phyloP scores from a whole-genome alignment of 2,797 vertebrate genomes.

The Chromis chromis region DNA sequence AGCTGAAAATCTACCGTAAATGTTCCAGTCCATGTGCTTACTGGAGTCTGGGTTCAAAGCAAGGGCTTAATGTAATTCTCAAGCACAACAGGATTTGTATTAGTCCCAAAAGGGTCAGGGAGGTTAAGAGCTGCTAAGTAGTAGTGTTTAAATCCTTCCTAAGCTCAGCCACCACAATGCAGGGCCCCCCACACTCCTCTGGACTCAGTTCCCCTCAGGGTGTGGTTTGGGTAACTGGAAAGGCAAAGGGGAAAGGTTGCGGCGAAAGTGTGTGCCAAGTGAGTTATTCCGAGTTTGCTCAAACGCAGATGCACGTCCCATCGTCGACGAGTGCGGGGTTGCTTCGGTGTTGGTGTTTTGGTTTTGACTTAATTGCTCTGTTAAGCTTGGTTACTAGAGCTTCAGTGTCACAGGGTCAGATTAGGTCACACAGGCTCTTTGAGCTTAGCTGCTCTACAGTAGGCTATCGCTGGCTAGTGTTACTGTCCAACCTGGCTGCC shows the following conservation, averaged over 20 bases:
- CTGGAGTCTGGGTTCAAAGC: slow-evolving; percentile 68
- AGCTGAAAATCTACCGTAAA: slow-evolving; percentile 63
- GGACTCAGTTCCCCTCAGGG: slow-evolving; percentile 70
- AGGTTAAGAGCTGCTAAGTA: slow-evolving; percentile 83
- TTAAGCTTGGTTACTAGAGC: slow-evolving; percentile 54
- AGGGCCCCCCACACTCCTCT: slow-evolving; percentile 51
- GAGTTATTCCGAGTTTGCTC: slow-evolving; percentile 16
- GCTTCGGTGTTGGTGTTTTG: slow-evolving; percentile 30
- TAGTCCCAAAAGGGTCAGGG: slow-evolving; percentile 77
- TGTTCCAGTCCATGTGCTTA: slow-evolving; percentile 71
- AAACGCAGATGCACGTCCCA: background rate
- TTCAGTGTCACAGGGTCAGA: slow-evolving; percentile 41
- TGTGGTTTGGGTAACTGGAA: slow-evolving; percentile 44
- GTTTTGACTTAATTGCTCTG: slow-evolving; percentile 60
- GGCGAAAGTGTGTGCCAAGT: slow-evolving; percentile 10
- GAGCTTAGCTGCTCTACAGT: slow-evolving; percentile 21
- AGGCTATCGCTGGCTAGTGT: slow-evolving; percentile 21
- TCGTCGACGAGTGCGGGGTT: background rate
- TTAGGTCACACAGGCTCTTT: slow-evolving; percentile 21
- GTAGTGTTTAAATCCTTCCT: slow-evolving; percentile 80
- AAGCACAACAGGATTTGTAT: slow-evolving; percentile 83
- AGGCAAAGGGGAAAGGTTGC: slow-evolving; percentile 29
- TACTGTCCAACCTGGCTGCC: slow-evolving; percentile 10
- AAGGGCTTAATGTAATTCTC: slow-evolving; percentile 81
- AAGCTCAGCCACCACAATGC: slow-evolving; percentile 69